Evolutionary conservation across 2,113 vertebrate species (phyloP).

Genomic region (Chaetorhynchus papuensis): DNA sequence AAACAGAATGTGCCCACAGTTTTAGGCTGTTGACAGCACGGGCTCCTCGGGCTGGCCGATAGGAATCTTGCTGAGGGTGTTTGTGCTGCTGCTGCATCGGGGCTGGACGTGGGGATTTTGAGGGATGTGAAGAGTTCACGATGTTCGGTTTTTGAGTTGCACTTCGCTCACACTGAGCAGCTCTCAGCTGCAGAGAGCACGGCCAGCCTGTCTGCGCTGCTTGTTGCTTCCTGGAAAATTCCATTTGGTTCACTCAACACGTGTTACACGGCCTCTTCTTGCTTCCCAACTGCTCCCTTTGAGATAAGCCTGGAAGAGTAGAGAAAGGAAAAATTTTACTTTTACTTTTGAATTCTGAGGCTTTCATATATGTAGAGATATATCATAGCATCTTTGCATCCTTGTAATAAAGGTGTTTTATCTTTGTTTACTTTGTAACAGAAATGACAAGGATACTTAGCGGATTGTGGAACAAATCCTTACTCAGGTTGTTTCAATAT

Average conservation of each 20-base stretch:
- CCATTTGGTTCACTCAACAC: not conserved
- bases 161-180: not conserved
- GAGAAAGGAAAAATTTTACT: not conserved
- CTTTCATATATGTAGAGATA: not conserved
- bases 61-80: not conserved
- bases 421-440: not conserved
- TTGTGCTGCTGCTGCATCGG: not conserved
- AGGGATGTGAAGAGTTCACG: not conserved
- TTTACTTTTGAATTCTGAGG: not conserved
- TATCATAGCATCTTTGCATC: not conserved
- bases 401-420: not conserved
- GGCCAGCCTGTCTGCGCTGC: not conserved
- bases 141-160: not conserved
- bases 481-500: not conserved
- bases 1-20: not conserved
- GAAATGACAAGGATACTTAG: not conserved
- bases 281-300: not conserved
- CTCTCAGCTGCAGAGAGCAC: not conserved
- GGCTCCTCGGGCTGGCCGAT: rapidly evolving
- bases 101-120: rapidly evolving
- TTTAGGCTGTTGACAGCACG: not conserved
- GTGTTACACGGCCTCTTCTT: not conserved
- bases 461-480: not conserved
- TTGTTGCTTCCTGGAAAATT: not conserved
- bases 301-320: not conserved